phyloP scores from a whole-genome alignment of 1,140 invertebrate genomes.

The Hetaerina americana region DNA sequence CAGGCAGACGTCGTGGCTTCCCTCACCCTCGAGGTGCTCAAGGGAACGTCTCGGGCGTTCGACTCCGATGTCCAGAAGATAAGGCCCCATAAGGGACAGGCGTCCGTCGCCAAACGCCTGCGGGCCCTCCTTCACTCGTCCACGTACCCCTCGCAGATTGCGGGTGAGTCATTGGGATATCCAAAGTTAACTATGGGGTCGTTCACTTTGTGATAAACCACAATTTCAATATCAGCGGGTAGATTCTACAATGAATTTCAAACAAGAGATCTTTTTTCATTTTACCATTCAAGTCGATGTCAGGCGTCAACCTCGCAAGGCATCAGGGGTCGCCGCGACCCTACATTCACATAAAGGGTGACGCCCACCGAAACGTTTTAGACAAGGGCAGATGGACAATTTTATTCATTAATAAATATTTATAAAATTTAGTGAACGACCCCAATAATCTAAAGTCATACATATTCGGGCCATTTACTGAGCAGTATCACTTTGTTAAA shows the following conservation, averaged over 20 bases:
- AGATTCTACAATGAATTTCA: not conserved
- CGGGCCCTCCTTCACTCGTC: constrained; percentile 53
- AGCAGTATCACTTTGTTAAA: constrained; percentile 4
- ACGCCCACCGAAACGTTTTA: too few relatives aligned
- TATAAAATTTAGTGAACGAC: not conserved
- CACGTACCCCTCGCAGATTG: constrained; percentile 54
- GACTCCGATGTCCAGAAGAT: constrained; percentile 54
- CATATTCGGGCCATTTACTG: not conserved
- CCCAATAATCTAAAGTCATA: not conserved
- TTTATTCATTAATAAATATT: not conserved
- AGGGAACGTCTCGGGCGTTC: constrained; percentile 56
- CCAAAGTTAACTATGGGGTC: too few relatives aligned
- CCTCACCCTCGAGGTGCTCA: constrained; percentile 54
- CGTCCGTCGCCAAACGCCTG: constrained; percentile 44
- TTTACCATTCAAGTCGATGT: too few relatives aligned
- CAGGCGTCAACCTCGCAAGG: too few relatives aligned
- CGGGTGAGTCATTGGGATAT: too few relatives aligned
- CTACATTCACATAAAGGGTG: too few relatives aligned
- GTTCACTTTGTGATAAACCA: too few relatives aligned
- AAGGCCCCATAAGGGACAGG: constrained; percentile 54
- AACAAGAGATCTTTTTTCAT: not conserved
- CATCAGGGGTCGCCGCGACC: too few relatives aligned
- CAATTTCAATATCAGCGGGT: too few relatives aligned
- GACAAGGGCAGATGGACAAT: too few relatives aligned
- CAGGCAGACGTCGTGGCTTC: constrained; percentile 63